phyloP scores from a whole-genome alignment of 2,797 vertebrate species.

The Semaprochilodus insignis region DNA sequence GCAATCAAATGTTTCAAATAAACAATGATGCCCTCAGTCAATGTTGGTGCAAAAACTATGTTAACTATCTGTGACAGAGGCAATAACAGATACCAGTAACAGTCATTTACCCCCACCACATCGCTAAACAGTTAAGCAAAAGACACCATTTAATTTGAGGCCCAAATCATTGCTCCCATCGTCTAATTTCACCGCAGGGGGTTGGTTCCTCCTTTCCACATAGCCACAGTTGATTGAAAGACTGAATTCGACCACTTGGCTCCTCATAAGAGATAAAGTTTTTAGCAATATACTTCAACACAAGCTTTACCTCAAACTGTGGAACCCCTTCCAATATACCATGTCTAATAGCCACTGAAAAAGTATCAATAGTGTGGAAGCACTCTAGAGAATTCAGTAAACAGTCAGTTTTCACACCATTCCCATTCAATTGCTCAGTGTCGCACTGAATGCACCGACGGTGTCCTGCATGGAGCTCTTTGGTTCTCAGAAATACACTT shows the following conservation, averaged over 20 bases:
- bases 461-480: slow-evolving; percentile 13
- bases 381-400: slow-evolving; percentile 40
- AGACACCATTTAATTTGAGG: background rate
- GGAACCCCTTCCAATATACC: slow-evolving; percentile 39
- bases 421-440: slow-evolving; percentile 19
- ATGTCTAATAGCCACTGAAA: slow-evolving; percentile 43
- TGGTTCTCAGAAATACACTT: background rate
- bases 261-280: slow-evolving; percentile 19
- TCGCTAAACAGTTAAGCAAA: background rate
- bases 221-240: slow-evolving; percentile 46
- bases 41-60: background rate
- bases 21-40: background rate
- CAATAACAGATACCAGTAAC: background rate
- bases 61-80: background rate
- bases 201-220: slow-evolving; percentile 29
- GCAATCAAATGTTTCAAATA: background rate
- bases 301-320: slow-evolving; percentile 40
- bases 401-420: slow-evolving; percentile 29
- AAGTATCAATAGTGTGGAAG: slow-evolving; percentile 29
- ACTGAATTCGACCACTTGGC: slow-evolving; percentile 38
- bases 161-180: slow-evolving; percentile 7
- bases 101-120: background rate
- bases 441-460: background rate
- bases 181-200: slow-evolving; percentile 21
- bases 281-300: slow-evolving; percentile 13